These are phyloP conservation scores for Drosophila jambulina DNA, from an alignment of 1,140 invertebrate species.

Conservation along the genomic window DNA sequence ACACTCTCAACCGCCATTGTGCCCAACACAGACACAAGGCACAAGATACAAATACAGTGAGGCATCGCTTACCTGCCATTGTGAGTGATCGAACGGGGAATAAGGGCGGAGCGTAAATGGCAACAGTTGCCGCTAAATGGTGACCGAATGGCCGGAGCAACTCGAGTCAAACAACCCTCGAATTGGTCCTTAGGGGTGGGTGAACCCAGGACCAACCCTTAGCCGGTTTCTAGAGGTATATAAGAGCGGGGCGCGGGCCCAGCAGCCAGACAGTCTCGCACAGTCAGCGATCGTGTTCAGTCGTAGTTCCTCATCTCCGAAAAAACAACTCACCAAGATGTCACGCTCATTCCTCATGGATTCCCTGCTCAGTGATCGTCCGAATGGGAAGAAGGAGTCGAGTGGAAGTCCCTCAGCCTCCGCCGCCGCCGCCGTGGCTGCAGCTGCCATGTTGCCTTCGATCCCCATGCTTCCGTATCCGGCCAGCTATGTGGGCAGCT, in stretches of 20 bases:
- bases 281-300: conserved; percentile 74
- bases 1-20: conserved; percentile 32
- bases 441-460: conserved; percentile 84
- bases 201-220: conserved; percentile 52
- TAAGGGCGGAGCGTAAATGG: conserved; percentile 80
- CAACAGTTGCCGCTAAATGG: conserved; percentile 81
- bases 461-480: conserved; percentile 87
- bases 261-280: conserved; percentile 69
- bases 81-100: conserved; percentile 51
- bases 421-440: conserved; percentile 82
- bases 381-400: conserved; percentile 79
- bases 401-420: conserved; percentile 65
- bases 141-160: conserved; percentile 68
- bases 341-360: conserved; percentile 91
- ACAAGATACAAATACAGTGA: conserved; percentile 3
- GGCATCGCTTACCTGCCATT: conserved; percentile 59
- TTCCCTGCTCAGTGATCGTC: conserved; percentile 89
- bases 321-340: conserved; percentile 85
- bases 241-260: conserved; percentile 36
- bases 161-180: conserved; percentile 74
- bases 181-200: conserved; percentile 60
- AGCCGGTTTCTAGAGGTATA: conserved; percentile 49
- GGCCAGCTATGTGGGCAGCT: conserved; percentile 87
- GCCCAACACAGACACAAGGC: background rate
- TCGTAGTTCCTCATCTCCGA: conserved; percentile 16